Percentiles rank a stretch among this genome's conserved stretches.
Conservation (phyloP, 2,113 vertebrate genomes). For the Illadopsis cleaveri region DNA sequence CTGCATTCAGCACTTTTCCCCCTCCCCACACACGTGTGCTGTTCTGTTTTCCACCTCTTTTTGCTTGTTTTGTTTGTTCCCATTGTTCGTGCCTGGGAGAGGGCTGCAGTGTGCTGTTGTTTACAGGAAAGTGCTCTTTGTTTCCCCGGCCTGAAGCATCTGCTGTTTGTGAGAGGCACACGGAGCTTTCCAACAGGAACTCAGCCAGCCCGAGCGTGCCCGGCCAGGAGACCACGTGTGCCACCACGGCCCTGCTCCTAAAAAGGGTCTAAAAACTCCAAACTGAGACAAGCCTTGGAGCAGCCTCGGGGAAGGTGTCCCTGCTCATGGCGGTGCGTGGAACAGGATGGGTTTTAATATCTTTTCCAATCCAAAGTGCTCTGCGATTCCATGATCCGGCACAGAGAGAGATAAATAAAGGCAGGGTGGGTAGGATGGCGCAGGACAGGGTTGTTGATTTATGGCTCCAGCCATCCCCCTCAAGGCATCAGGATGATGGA, state of each 20-base stretch:
- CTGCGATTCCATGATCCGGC: not conserved
- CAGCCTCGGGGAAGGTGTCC: not conserved
- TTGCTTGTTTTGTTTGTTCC: not conserved
- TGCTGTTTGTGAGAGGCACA: constrained; percentile 39
- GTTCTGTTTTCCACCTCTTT: not conserved
- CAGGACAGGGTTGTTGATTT: not conserved
- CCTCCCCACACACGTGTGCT: rapidly evolving
- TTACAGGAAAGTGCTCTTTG: constrained; percentile 56
- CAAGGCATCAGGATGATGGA: not conserved
- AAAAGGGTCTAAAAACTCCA: not conserved
- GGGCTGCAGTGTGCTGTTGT: constrained; percentile 44
- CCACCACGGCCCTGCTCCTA: not conserved
- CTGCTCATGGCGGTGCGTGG: not conserved
- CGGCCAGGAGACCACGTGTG: not conserved
- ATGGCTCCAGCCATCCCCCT: not conserved
- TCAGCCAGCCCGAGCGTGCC: not conserved
- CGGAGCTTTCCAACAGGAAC: not conserved
- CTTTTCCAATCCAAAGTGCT: not conserved
- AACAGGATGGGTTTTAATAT: not conserved
- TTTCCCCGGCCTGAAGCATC: constrained; percentile 39
- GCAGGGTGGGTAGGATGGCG: not conserved
- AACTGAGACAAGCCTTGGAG: not conserved
- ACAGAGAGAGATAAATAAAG: not conserved
- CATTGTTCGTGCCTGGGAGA: not conserved
- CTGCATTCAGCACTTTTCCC: not conserved